A percentile compares a stretch with the other conserved stretches of the same genome.
Conservation (phyloP, 2,113 vertebrate species). For the human region DNA sequence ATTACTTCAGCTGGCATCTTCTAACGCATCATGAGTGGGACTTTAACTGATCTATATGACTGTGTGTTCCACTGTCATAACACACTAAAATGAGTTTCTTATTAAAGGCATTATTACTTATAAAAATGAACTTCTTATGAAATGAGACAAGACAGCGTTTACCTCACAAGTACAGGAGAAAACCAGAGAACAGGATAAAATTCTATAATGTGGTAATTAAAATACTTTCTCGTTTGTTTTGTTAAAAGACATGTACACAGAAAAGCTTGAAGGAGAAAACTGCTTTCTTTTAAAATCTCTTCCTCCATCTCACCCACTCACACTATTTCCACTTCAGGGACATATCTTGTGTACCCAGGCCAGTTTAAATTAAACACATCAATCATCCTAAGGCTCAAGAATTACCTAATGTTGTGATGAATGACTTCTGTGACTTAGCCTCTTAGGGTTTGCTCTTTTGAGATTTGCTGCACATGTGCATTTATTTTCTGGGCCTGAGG, state of each 20-base stretch:
- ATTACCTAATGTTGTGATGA: conserved; percentile 68
- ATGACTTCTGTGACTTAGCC: conserved; percentile 42
- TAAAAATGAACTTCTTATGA: background rate
- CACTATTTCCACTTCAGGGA: conserved; percentile 41
- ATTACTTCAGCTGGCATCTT: background rate
- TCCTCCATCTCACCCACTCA: conserved; percentile 17
- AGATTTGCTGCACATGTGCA: conserved; percentile 43
- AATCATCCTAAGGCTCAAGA: conserved; percentile 65
- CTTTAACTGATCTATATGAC: conserved; percentile 17
- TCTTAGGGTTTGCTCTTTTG: conserved; percentile 57
- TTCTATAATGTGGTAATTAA: background rate
- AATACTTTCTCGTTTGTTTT: background rate
- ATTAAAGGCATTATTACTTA: conserved; percentile 10
- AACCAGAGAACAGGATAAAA: background rate
- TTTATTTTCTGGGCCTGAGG: conserved; percentile 35
- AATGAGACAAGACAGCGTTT: background rate
- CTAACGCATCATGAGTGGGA: background rate
- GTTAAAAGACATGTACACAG: background rate
- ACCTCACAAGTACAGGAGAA: background rate
- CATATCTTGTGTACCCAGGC: conserved; percentile 20
- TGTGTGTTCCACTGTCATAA: background rate
- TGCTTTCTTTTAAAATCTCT: conserved; percentile 53
- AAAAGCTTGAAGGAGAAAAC: conserved; percentile 41
- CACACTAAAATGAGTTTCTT: conserved; percentile 19
- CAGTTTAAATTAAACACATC: conserved; percentile 79